Base-by-base conservation (phyloP, 2,888 invertebrate species). In the Brenthis ino region DNA sequence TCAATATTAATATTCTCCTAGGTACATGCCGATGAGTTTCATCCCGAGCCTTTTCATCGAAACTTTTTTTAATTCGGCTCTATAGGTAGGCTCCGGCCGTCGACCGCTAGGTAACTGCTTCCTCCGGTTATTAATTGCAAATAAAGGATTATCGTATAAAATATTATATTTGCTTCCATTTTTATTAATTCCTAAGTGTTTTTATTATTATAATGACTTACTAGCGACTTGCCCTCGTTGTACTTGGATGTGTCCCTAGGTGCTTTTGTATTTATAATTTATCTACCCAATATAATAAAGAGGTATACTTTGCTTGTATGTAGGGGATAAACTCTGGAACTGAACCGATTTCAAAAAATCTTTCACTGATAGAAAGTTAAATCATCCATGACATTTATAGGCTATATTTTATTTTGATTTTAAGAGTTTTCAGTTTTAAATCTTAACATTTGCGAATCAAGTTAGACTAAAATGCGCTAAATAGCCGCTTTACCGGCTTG, bases 1-100 rank as follows among this genome's bases (percentile, higher is more conserved):
- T 80, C 83, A 81, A 87, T 88, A 88, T 89, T 87, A 88, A 89
- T 88, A 86, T 85, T 82, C 80, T 80, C 75, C 76, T 76, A 76
- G 76, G 76, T 76, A 83, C 80, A 82, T 79, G 76, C 72, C 80
- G 83, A 84, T 82, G 83, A 83, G 80, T 80, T 83, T 82, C 77
- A 80, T 77, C 75, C 74, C 71, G 76, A 70, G 64, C 72, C 72
- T 71, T 77, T 78, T 79, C 76, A 78, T 77, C 73, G 68, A 70
- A 72, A 77, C 73, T 73, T 77, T 75, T 77, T 83, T 82, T 80
- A 74, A 77, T 76, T 78, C 71, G 68, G 67, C 60, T 72, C 65
- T 65, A 70, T 70, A 68, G 71, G 69, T 70, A 74, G 63, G 72
- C 69, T 71, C 64, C 68, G 73, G 76, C 74, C 76, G 74, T 54